Evolutionary conservation across 2,888 invertebrate species (phyloP), one percentile per base, ranked within the genome.

Genomic region (Caenorhabditis afra): DNA sequence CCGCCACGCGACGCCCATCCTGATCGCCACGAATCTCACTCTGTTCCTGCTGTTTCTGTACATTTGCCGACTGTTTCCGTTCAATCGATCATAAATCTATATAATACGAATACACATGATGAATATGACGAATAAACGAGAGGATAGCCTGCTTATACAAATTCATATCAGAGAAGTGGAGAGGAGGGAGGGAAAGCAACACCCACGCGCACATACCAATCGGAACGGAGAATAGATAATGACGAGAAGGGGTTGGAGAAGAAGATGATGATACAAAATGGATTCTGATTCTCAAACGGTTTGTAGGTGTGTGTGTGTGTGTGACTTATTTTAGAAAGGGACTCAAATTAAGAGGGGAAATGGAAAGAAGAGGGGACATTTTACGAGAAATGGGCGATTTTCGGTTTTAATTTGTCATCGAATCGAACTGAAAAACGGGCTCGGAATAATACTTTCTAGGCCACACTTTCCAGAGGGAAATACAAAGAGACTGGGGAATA

Each of bases 11-110:
- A 81, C 81, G 1, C 52, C 73, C 7, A 71, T 83, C 16, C 77
- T 79, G 14, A 49, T 81, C 44, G 47, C 58, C 59, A 44, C 62
- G 53, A 83, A 81, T 44, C 20, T 81, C 53, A 52, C 61, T 44
- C 66, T 83, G 8, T 50, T 81, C 41, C 29, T 79, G n/a, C 53
- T 81, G 39, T 68, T 79, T 57, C 61, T 83, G 45, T 81, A 81
- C 64, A 57, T 78, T 55, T 78, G 59, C 47, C 73, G 68, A 45
- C 29, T 83, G 22, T 83, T 81, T 62, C 79, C 81, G 47, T 70
- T 83, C 64, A 80, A 73, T 67, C 49, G 65, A 77, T 64, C 29
- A 35, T 20, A 22, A 18, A 50, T 22, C 14, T 37, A n/a, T 57
- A 20, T 12, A 37, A n/a, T 7, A 29, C 29, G 29, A 29, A 29